A percentile compares a stretch with the other conserved stretches of the same genome.
phyloP scores from a whole-genome alignment of 2,797 vertebrate species.

The Neomorphus geoffroyi region DNA sequence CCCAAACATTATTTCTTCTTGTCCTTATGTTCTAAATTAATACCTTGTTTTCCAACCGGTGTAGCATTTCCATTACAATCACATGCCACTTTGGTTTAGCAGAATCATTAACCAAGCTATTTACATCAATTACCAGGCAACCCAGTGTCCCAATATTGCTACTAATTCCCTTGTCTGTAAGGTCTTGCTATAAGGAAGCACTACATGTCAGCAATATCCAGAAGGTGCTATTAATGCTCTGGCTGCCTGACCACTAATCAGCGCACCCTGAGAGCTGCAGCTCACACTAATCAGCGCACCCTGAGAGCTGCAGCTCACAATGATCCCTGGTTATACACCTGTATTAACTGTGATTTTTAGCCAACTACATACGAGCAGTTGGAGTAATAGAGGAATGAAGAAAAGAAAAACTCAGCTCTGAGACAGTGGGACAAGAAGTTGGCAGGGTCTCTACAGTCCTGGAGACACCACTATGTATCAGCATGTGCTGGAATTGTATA shows the following conservation, averaged over 20 bases:
- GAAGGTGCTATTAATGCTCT: neutral
- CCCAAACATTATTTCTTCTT: slow-evolving; percentile 45
- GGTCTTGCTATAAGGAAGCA: neutral
- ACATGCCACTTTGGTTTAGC: slow-evolving; percentile 39
- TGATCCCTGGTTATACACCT: neutral
- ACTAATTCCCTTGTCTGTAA: neutral
- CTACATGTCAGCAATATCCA: neutral
- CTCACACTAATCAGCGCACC: too few relatives aligned
- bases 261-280: neutral
- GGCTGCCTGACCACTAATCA: neutral
- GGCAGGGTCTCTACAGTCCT: neutral
- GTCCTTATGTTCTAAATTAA: slow-evolving; percentile 67
- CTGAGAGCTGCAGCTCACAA: neutral
- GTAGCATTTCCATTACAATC: slow-evolving; percentile 55
- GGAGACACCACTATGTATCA: neutral
- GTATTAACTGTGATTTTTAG: neutral
- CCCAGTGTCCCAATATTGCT: neutral
- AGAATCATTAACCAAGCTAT: slow-evolving; percentile 46
- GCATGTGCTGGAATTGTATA: neutral
- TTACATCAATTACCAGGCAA: slow-evolving; percentile 27
- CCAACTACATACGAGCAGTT: neutral
- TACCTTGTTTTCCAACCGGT: slow-evolving; percentile 56
- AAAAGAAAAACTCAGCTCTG: neutral
- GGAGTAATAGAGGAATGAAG: neutral
- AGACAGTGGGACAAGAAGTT: neutral